Percentiles rank a stretch among this genome's conserved stretches.
Conservation (phyloP, 2,888 invertebrate genomes). For the Ochropacha duplaris region DNA sequence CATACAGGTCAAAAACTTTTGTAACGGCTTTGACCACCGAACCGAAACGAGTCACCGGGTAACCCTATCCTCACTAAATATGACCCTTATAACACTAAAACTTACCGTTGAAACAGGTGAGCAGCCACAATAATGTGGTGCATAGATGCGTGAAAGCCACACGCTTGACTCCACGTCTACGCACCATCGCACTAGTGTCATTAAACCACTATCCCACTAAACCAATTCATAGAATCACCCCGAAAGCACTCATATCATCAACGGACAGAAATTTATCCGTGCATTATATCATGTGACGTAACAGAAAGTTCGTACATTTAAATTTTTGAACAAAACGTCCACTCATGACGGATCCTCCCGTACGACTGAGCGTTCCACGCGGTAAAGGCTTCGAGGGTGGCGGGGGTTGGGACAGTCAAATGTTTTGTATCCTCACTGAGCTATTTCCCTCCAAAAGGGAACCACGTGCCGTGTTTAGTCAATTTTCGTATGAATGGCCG, state of each 20-base stretch:
- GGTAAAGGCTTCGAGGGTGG: constrained; percentile 50
- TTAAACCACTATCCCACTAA: constrained; percentile 70
- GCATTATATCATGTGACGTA: constrained; percentile 65
- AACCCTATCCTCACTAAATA: constrained; percentile 44
- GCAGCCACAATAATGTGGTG: constrained; percentile 63
- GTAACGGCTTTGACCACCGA: constrained; percentile 51
- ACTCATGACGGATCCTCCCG: constrained; percentile 50
- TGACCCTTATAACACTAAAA: constrained; percentile 49
- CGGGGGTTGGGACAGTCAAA: constrained; percentile 62
- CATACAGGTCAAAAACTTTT: constrained; percentile 7
- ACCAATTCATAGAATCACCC: constrained; percentile 44
- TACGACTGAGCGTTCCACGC: constrained; percentile 54
- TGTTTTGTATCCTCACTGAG: constrained; percentile 70
- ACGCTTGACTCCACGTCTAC: constrained; percentile 60
- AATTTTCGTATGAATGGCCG: constrained; percentile 63
- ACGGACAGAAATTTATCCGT: constrained; percentile 55
- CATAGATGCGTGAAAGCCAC: constrained; percentile 62
- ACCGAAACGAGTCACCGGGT: constrained; percentile 49
- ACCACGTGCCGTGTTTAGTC: constrained; percentile 74
- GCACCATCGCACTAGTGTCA: constrained; percentile 73
- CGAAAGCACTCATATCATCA: constrained; percentile 39
- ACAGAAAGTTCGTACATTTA: constrained; percentile 53
- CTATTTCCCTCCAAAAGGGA: constrained; percentile 61
- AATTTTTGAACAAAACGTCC: constrained; percentile 37
- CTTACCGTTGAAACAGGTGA: constrained; percentile 76